These are phyloP conservation scores for Lasiommata megera DNA, from an alignment of 2,888 invertebrate species.

Conservation along the genomic window DNA sequence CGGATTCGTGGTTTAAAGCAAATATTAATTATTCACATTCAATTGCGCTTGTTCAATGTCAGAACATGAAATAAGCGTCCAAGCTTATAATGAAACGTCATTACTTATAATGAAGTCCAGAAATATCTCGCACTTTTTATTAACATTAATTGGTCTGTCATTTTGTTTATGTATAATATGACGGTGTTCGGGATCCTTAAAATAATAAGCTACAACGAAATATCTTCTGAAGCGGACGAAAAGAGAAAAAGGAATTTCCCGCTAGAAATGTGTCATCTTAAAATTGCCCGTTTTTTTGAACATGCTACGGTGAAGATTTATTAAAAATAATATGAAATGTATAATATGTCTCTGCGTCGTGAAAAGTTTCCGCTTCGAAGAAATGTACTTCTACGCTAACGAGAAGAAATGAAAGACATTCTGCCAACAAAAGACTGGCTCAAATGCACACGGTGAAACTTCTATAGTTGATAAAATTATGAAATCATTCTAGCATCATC, in stretches of 20 bases:
- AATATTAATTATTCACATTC: too few species aligned
- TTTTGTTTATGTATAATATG: neutral
- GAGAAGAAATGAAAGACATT: neutral
- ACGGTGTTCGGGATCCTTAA: neutral
- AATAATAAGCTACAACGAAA: neutral
- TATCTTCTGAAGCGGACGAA: neutral
- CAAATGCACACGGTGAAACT: neutral
- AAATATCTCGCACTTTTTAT: neutral
- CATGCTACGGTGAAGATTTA: neutral
- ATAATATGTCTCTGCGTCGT: neutral
- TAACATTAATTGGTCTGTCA: neutral
- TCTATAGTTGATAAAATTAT: neutral
- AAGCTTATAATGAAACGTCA: too few species aligned
- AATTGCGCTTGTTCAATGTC: too few species aligned
- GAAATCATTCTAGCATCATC: too few species aligned
- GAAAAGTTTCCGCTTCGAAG: neutral
- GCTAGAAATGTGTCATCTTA: conserved; percentile 1
- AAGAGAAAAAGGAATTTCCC: neutral
- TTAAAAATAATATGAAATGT: conserved; percentile 2
- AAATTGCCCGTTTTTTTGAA: neutral
- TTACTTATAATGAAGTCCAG: neutral
- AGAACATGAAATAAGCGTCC: too few species aligned
- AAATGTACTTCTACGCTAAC: conserved; percentile 1
- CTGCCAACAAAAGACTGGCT: neutral
- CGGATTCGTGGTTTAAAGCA: too few species aligned